phyloP scores from a whole-genome alignment of 2,888 invertebrate species.

The Aleiodes leptofemur region DNA sequence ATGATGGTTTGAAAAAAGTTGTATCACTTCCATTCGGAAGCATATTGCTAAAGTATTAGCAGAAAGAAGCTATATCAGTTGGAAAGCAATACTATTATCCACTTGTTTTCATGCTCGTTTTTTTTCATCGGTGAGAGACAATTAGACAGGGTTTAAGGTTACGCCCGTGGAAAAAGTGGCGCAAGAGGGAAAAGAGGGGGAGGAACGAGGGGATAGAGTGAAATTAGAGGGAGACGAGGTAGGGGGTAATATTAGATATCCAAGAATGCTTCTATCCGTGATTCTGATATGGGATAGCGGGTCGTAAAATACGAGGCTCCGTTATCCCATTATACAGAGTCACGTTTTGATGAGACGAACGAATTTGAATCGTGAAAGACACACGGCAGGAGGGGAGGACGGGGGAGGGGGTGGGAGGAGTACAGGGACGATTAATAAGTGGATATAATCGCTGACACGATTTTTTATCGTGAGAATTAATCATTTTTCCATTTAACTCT shows the following conservation, averaged over 20 bases:
- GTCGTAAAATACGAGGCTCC: conserved; percentile 51
- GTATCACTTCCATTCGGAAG: too few species aligned
- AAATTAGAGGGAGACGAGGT: conserved; percentile 9
- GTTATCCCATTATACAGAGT: conserved; percentile 55
- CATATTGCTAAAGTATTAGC: too few species aligned
- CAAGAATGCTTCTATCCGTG: conserved; percentile 27
- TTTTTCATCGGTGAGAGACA: neutral
- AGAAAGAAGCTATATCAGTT: too few species aligned
- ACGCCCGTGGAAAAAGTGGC: neutral
- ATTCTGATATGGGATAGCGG: conserved; percentile 43
- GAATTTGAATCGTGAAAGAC: conserved; percentile 53
- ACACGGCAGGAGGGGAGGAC: conserved; percentile 33
- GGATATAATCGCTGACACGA: conserved; percentile 27
- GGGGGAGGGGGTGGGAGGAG: conserved; percentile 22
- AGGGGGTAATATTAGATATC: conserved; percentile 10
- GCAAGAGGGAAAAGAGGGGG: neutral
- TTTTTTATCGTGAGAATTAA: conserved; percentile 42
- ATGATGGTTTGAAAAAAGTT: too few species aligned
- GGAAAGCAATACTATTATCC: too few species aligned
- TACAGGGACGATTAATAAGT: conserved; percentile 25
- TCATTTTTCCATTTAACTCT: neutral
- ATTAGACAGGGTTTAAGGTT: conserved; percentile 1
- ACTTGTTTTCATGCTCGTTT: neutral
- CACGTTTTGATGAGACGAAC: conserved; percentile 55
- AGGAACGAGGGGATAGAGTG: too few species aligned